Evolutionary conservation across 2,888 invertebrate species (phyloP).

Genomic region (Drosophila lacicola): DNA sequence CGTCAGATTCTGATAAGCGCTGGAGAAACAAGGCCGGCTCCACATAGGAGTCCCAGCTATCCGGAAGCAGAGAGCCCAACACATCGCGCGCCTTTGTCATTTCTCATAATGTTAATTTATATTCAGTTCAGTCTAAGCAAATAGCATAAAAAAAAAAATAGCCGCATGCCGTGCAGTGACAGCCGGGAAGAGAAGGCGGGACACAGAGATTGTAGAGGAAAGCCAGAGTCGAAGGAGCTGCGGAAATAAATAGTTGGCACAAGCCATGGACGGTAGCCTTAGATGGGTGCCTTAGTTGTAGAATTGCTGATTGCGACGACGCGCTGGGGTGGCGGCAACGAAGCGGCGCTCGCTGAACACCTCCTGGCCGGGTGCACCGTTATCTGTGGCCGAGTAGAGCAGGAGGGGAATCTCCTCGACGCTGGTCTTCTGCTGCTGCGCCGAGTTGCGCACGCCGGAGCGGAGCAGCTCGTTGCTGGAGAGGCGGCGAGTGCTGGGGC

Average conservation of each 20-base stretch:
- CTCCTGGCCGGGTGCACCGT: slow-evolving; percentile 46
- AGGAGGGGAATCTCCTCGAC: slow-evolving; percentile 80
- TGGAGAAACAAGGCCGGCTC: slow-evolving; percentile 25
- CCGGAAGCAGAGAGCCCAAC: slow-evolving; percentile 46
- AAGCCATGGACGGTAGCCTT: not conserved
- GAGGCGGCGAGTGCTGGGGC: slow-evolving; percentile 60
- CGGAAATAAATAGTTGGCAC: slow-evolving; percentile 4
- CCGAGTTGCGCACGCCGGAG: slow-evolving; percentile 57
- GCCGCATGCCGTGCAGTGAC: slow-evolving; percentile 55
- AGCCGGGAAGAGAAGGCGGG: slow-evolving; percentile 13
- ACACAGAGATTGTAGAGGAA: slow-evolving; percentile 5
- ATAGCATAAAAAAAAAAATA: slow-evolving; percentile 58
- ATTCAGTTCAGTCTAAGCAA: slow-evolving; percentile 79
- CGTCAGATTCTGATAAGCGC: slow-evolving; percentile 59
- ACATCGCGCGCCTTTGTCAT: slow-evolving; percentile 73
- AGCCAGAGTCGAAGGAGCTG: not conserved
- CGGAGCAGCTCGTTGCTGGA: slow-evolving; percentile 65
- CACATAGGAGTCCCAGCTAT: slow-evolving; percentile 17
- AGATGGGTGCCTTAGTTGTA: slow-evolving; percentile 41
- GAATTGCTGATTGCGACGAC: slow-evolving; percentile 60
- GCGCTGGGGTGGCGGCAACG: slow-evolving; percentile 72
- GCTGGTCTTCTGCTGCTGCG: slow-evolving; percentile 62
- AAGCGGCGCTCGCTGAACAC: slow-evolving; percentile 63
- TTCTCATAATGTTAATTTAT: slow-evolving; percentile 80
- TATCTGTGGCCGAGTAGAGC: slow-evolving; percentile 79